Evolutionary conservation across 2,797 vertebrate species (phyloP).

Genomic region (Vireo griseus): DNA sequence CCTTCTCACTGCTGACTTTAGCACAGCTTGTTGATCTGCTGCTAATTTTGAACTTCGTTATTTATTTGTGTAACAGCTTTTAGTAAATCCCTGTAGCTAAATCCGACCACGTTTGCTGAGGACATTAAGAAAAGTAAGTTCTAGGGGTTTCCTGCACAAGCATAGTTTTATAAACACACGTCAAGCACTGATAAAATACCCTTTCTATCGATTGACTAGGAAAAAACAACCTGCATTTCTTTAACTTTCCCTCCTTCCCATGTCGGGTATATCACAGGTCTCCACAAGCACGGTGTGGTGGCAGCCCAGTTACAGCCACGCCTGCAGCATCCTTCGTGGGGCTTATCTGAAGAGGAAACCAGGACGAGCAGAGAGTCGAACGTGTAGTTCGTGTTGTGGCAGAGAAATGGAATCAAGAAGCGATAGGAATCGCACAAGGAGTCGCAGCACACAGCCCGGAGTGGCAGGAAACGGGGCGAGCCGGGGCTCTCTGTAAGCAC

Average conservation of each 20-base stretch:
- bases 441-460: background rate
- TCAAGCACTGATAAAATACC: background rate
- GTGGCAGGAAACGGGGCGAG: background rate
- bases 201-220: background rate
- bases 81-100: conserved; percentile 35
- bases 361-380: background rate
- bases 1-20: background rate
- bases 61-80: conserved; percentile 48
- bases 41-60: conserved; percentile 18
- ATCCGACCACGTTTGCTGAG: background rate
- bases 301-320: background rate
- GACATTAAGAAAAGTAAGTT: background rate
- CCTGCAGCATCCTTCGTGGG: background rate
- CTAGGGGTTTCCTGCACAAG: background rate
- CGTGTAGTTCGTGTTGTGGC: fast-evolving
- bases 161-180: background rate
- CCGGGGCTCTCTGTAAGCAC: background rate
- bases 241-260: background rate
- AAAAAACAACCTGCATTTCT: background rate
- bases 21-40: conserved; percentile 20
- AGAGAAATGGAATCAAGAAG: background rate
- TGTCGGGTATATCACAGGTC: fast-evolving
- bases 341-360: background rate
- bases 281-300: fast-evolving
- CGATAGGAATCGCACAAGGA: background rate